Percentiles rank a stretch among this genome's conserved stretches.
Evolutionary conservation across 2,113 vertebrate genomes (phyloP).

Genomic region (Halcyon senegalensis): DNA sequence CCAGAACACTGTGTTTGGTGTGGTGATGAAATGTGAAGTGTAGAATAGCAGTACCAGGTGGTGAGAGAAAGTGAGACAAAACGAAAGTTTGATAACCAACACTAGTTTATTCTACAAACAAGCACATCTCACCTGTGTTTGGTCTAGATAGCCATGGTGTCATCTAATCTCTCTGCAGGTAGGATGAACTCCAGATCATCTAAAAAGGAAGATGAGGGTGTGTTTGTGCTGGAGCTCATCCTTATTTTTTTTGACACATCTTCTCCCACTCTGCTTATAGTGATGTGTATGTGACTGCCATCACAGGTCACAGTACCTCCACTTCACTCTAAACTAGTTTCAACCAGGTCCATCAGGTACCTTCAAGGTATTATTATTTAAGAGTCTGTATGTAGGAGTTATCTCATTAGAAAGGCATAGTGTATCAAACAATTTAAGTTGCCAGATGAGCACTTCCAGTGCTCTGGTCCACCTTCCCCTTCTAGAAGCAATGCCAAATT

Average conservation of each 20-base stretch:
- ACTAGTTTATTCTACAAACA: background rate
- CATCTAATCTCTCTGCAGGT: background rate
- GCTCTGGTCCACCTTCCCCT: background rate
- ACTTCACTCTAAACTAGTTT: background rate
- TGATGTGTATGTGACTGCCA: accelerated
- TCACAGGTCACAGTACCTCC: accelerated
- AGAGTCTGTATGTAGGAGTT: background rate
- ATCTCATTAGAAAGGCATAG: background rate
- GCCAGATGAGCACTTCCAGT: background rate
- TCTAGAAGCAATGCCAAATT: background rate
- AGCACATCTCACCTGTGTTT: background rate
- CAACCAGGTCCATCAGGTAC: background rate
- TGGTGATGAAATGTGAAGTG: background rate
- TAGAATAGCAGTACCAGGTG: background rate
- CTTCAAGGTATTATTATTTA: background rate
- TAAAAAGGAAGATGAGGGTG: background rate
- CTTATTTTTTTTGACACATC: background rate
- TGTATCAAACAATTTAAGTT: background rate
- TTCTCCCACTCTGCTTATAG: background rate
- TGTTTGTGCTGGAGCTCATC: background rate
- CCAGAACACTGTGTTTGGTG: background rate
- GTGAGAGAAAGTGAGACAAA: background rate
- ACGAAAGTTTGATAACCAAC: background rate
- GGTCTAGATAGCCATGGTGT: background rate
- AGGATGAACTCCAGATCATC: background rate